Evolutionary conservation across 2,113 vertebrate species (phyloP), one percentile per base, ranked within the genome.

Genomic region (Choloepus hoffmanni): DNA sequence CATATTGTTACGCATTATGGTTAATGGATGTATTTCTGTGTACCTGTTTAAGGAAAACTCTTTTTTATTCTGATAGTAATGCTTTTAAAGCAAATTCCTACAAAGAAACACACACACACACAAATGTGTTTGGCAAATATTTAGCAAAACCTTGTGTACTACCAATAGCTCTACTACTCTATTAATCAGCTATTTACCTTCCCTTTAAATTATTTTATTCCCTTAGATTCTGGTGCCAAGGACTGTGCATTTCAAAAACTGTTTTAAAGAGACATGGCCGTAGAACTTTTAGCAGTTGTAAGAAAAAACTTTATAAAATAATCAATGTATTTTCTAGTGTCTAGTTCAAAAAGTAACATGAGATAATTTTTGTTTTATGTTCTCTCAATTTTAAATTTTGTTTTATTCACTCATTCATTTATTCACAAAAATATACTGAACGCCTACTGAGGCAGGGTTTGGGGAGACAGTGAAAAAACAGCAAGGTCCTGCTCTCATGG

Each of bases 381-480:
- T 43, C 77, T 28, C n/a, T 10, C 30, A 62, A 21, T 86, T 94
- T 53, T 81, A 28, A 48, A 23, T 58, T 90, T 88, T 74, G 0
- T 77, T 93, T 85, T 45, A 85, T 50, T 81, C 79, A 79, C 40
- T 89, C 19, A 81, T 93, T 85, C 40, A 90, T 43, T 74, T 87
- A 78, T 40, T 89, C 26, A 77, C 67, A 89, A 30, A 78, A 36
- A 77, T 40, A 50, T 72, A 36, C 50, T 58, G 36, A 94, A 43
- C 19, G n/a, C 16, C 78, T 79, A 21, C 33, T 33, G 58, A 79
- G 15, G 33, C 70, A 92, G 16, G n/a, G 30, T 26, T 40, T 90
- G 18, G 58, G 67, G 73, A 45, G 62, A 43, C 3, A 48, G 1
- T 88, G 13, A 72, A 83, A 86, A 92, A 24, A 18, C 16, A 67